Conservation (phyloP, 2,113 vertebrate species). For the Calidris pugnax region DNA sequence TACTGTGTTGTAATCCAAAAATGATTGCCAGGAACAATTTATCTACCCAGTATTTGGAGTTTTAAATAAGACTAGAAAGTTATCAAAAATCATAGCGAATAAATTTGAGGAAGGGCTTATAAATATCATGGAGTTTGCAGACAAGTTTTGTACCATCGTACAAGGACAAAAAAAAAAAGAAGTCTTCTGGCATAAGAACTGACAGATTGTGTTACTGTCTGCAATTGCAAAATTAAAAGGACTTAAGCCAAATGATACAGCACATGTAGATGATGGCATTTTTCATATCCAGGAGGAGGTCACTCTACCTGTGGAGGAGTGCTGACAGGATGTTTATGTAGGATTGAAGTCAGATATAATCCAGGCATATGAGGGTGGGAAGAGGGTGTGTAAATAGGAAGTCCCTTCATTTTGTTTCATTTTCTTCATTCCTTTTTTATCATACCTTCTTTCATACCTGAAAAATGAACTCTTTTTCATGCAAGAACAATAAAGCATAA, state of each 20-base stretch:
- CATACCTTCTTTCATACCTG: conserved; percentile 9
- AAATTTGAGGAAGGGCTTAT: conserved; percentile 28
- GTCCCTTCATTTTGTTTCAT: conserved; percentile 27
- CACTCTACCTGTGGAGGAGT: conserved; percentile 59
- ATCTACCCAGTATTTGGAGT: background rate
- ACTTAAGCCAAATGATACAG: background rate
- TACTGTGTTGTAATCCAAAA: background rate
- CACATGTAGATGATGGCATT: background rate
- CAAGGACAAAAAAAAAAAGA: background rate
- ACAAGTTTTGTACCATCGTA: background rate
- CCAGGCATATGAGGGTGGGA: background rate
- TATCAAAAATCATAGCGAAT: background rate
- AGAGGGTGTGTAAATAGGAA: conserved; percentile 60
- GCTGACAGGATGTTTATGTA: conserved; percentile 69
- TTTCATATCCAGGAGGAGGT: conserved; percentile 14
- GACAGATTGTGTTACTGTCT: conserved; percentile 19
- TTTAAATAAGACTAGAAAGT: conserved; percentile 14
- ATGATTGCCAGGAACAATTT: background rate
- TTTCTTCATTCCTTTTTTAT: conserved; percentile 45
- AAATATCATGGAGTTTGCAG: conserved; percentile 5
- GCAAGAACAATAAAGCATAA: conserved; percentile 23
- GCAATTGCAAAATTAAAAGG: conserved; percentile 27
- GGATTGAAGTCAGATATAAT: conserved; percentile 51
- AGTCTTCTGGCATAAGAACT: conserved; percentile 27
- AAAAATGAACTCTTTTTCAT: conserved; percentile 21